Evolutionary conservation across 1,140 invertebrate species (phyloP).

Genomic region (Eumaeus atala): DNA sequence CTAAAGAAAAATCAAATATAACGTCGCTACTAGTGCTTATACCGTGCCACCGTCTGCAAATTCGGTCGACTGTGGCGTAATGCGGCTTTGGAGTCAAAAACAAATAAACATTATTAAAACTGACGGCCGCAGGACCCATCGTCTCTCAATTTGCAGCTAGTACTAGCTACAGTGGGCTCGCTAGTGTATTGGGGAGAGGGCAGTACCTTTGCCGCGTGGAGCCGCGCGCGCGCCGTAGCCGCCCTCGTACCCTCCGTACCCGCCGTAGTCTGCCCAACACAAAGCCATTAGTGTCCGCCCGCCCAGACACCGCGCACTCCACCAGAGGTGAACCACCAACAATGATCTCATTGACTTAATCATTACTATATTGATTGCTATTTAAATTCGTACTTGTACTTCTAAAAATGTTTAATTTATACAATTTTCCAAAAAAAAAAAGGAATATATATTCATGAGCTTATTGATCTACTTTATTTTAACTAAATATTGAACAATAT

Average conservation of each 20-base stretch:
- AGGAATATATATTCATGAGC: too few relatives aligned
- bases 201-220: conserved; percentile 86
- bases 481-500: background rate
- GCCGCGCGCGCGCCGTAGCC: conserved; percentile 85
- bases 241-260: conserved; percentile 86
- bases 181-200: conserved; percentile 27
- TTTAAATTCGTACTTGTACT: too few relatives aligned
- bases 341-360: too few relatives aligned
- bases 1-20: background rate
- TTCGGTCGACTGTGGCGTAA: conserved; percentile 1
- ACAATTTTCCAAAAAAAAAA: too few relatives aligned
- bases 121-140: conserved; percentile 1
- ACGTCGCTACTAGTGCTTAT: background rate
- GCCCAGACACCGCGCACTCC: background rate
- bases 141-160: conserved; percentile 1
- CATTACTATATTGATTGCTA: too few relatives aligned
- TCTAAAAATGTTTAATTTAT: too few relatives aligned
- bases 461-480: background rate
- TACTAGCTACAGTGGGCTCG: conserved; percentile 13
- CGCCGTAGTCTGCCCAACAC: conserved; percentile 82
- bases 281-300: conserved; percentile 33
- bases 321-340: too few relatives aligned
- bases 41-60: conserved; percentile 4
- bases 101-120: too few relatives aligned
- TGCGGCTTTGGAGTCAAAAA: background rate